Evolutionary conservation across 1,140 invertebrate species (phyloP).

Genomic region (Eueides isabella): DNA sequence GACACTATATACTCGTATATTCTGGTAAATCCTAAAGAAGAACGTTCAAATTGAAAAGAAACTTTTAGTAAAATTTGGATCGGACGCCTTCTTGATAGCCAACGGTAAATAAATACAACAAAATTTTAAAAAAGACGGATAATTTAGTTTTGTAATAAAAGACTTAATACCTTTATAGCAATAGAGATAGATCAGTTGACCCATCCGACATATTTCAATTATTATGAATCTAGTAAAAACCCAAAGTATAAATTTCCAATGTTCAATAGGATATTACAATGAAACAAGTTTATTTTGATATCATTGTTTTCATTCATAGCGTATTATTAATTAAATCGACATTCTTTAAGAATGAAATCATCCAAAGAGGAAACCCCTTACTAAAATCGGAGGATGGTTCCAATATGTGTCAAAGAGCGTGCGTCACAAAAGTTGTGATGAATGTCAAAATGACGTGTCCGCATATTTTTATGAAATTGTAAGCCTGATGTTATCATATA

Average conservation of each 20-base stretch:
- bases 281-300: neutral
- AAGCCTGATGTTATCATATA: conserved; percentile 24
- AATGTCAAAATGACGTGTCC: conserved; percentile 46
- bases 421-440: conserved; percentile 44
- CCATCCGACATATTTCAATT: neutral
- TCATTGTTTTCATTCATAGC: neutral
- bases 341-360: conserved; percentile 22
- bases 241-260: neutral
- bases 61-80: neutral
- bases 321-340: neutral
- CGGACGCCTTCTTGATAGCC: neutral
- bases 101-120: neutral
- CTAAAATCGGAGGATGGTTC: neutral
- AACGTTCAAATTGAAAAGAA: no score
- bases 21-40: no score
- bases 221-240: neutral
- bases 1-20: no score
- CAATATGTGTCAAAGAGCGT: conserved; percentile 36
- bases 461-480: conserved; percentile 23
- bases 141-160: no score
- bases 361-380: conserved; percentile 42
- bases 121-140: neutral
- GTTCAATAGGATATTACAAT: neutral
- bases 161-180: neutral
- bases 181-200: neutral